Conservation (phyloP, 2,113 vertebrate species). For the Syngnathus typhle region DNA sequence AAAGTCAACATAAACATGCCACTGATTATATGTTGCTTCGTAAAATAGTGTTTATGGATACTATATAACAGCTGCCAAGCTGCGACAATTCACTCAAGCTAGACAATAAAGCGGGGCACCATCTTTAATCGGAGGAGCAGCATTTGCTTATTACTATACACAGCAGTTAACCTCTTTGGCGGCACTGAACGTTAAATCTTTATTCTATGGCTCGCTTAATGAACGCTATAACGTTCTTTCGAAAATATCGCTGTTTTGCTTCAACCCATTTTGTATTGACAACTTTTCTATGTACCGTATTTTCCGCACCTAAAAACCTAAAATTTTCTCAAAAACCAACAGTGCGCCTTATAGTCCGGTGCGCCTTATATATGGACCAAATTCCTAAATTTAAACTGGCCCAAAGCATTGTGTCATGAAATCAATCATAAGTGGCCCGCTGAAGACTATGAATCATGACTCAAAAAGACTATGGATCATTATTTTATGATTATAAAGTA, state of each 20-base stretch:
- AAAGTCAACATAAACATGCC: slow-evolving; percentile 42
- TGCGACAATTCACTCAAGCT: slow-evolving; percentile 56
- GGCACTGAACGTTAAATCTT: slow-evolving; percentile 63
- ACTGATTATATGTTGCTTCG: slow-evolving; percentile 49
- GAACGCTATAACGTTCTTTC: slow-evolving; percentile 49
- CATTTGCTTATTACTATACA: slow-evolving; percentile 65
- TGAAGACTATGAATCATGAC: no score
- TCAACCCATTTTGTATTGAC: slow-evolving; percentile 20
- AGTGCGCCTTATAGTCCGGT: no score
- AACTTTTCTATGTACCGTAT: background rate
- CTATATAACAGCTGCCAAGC: slow-evolving; percentile 51
- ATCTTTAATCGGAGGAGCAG: slow-evolving; percentile 59
- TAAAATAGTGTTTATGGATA: slow-evolving; percentile 64
- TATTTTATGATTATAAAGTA: no score
- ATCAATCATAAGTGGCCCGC: no score
- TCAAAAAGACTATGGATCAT: no score
- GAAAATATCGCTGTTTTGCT: slow-evolving; percentile 63
- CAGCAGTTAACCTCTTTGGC: slow-evolving; percentile 70
- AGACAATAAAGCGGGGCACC: slow-evolving; percentile 59
- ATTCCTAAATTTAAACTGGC: no score
- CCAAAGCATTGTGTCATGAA: no score
- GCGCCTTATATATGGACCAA: no score
- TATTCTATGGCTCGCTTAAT: slow-evolving; percentile 66
- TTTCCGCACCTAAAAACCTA: no score
- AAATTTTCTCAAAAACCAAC: no score